Percentiles rank a stretch among this genome's conserved stretches.
These are phyloP conservation scores for Spodoptera litura DNA, from an alignment of 1,140 invertebrate genomes.

Conservation along the genomic window DNA sequence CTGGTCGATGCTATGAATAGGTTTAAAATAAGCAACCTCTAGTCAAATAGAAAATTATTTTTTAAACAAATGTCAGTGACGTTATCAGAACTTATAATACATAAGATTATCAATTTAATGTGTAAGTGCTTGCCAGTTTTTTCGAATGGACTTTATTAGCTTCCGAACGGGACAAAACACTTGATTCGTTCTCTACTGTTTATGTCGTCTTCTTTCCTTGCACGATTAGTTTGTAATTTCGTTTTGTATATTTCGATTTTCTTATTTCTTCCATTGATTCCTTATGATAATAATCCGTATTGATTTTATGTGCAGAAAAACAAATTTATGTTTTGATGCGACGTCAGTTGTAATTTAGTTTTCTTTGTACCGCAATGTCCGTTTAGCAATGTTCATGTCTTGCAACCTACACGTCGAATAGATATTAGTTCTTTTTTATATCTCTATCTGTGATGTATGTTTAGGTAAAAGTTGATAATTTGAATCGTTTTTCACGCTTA, in stretches of 20 bases:
- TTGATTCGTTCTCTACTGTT: slow-evolving; percentile 64
- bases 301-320: slow-evolving; percentile 68
- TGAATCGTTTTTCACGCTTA: slow-evolving; percentile 71
- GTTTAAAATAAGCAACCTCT: slow-evolving; percentile 66
- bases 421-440: slow-evolving; percentile 68
- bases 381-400: background rate
- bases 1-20: slow-evolving; percentile 38
- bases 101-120: slow-evolving; percentile 75
- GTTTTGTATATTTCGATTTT: slow-evolving; percentile 60
- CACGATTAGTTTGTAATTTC: slow-evolving; percentile 72
- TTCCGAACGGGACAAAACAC: slow-evolving; percentile 52
- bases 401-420: slow-evolving; percentile 34
- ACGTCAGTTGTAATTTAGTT: slow-evolving; percentile 55
- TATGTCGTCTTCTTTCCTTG: slow-evolving; percentile 63
- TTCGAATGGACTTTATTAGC: slow-evolving; percentile 72
- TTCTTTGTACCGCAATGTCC: slow-evolving; percentile 45
- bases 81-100: slow-evolving; percentile 78
- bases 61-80: slow-evolving; percentile 80
- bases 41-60: slow-evolving; percentile 73
- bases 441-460: slow-evolving; percentile 82
- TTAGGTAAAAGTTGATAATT: slow-evolving; percentile 82
- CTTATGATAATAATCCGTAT: slow-evolving; percentile 58
- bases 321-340: slow-evolving; percentile 74
- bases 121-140: slow-evolving; percentile 79
- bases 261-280: slow-evolving; percentile 50